Percentiles rank a stretch among this genome's conserved stretches.
Conservation (phyloP, 2,113 vertebrate genomes). For the Coturnix japonica region DNA sequence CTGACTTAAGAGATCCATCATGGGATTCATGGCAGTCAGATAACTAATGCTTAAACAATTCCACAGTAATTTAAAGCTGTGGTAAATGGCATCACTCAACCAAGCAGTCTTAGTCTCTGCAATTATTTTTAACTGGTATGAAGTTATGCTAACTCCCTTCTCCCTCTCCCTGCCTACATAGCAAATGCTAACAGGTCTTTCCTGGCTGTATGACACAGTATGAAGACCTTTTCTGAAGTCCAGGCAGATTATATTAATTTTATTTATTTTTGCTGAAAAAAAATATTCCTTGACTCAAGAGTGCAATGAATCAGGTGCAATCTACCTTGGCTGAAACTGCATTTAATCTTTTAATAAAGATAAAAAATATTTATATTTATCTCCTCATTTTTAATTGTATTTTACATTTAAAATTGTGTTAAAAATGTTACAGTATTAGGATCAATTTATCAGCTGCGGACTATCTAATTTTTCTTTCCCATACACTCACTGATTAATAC, state of each 20-base stretch:
- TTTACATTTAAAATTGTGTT: not conserved
- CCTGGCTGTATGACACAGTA: not conserved
- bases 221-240: not conserved
- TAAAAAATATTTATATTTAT: not conserved
- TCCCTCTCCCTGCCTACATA: slow-evolving; percentile 21
- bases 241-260: not conserved
- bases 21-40: slow-evolving; percentile 68
- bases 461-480: not conserved
- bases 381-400: not conserved
- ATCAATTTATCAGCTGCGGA: not conserved
- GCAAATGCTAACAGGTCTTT: not conserved
- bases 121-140: slow-evolving; percentile 72
- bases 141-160: slow-evolving; percentile 44
- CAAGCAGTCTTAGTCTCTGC: slow-evolving; percentile 58
- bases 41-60: slow-evolving; percentile 77
- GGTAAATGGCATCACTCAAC: slow-evolving; percentile 60
- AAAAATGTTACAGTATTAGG: not conserved
- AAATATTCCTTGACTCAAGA: not conserved
- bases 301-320: not conserved
- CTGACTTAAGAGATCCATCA: slow-evolving; percentile 73
- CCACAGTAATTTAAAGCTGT: slow-evolving; percentile 71
- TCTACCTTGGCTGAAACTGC: not conserved
- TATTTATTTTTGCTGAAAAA: not conserved
- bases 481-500: not conserved
- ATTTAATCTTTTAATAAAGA: not conserved